Base-by-base conservation (phyloP, 1,140 invertebrate species). In the Drosophila kanapiae region DNA sequence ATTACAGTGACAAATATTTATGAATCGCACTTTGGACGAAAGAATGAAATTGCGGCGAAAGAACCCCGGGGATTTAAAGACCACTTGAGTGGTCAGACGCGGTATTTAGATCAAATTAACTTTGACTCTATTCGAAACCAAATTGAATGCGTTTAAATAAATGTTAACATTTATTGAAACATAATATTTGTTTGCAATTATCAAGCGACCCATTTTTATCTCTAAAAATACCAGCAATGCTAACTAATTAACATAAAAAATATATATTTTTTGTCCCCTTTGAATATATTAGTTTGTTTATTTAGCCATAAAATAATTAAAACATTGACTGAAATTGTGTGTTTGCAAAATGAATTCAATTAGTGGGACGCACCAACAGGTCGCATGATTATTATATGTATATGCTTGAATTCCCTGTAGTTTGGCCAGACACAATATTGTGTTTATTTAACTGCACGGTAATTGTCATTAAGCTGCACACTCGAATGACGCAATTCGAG, bases 1-100 rank as follows among this genome's bases (percentile, higher is more conserved):
- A 70, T 75, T 80, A 58, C 57, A 42, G 48, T 61, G 23, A 56
- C 72, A 79, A 79, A 64, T 78, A 71, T 71, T 70, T 69, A 76
- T 54, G 43, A 69, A 42, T 60, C 23, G 33, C 68, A 38, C 53
- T 31, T 58, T 23, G 14, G 18, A 13, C 23, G 14, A n/a, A 51
- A 61, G 31, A 54, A 37, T 37, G 16, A 6, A 37, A 37, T 5
- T 33, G 51, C n/a, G 16, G n/a, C 13, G 13, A 27, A 18, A 14
- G 40, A 23, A 10, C 23, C 45, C 31, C 4, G n/a, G 13, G 45
- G 45, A 35, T 33, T 64, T 33, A 23, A 65, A 38, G 35, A 42
- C 45, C 59, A 68, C 35, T 68, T 40, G 35, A 65, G 43, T n/a
- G 43, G 43, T 48, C 33, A 37, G 33, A 23, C 42, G 14, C 7